Evolutionary conservation across 1,140 invertebrate species (phyloP).

Genomic region (Rhagoletis zephyria): DNA sequence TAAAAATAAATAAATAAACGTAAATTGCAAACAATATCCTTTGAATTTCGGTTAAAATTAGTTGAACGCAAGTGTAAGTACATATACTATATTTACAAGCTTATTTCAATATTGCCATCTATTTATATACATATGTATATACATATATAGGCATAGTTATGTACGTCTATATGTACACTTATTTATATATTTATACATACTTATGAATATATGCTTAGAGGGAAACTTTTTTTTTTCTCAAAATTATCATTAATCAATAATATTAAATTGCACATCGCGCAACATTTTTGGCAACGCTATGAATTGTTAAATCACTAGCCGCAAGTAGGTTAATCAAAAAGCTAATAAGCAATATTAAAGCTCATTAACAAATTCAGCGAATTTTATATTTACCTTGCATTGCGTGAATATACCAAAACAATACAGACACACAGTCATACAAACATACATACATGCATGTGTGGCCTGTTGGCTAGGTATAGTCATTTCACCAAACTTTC

Average conservation of each 20-base stretch:
- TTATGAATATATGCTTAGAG: no score
- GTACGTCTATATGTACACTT: no score
- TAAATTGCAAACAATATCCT: no score
- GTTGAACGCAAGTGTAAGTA: no score
- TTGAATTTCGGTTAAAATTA: no score
- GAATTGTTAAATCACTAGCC: constrained; percentile 3
- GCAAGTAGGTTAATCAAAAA: constrained; percentile 38
- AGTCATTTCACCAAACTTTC: constrained; percentile 32
- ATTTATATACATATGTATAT: no score
- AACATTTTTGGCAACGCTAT: constrained; percentile 5
- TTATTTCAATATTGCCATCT: no score
- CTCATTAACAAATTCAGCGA: constrained; percentile 11
- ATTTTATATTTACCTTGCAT: not conserved
- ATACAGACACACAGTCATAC: not conserved
- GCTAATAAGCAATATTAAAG: constrained; percentile 4
- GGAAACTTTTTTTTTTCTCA: not conserved
- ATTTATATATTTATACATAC: no score
- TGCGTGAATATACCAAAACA: not conserved
- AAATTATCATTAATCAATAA: not conserved
- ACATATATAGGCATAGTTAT: no score
- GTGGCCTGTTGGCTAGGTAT: not conserved
- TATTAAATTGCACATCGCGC: constrained; percentile 5
- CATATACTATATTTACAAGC: no score
- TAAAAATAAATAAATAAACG: no score
- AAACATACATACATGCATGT: not conserved